These are phyloP conservation scores for Octopus sinensis DNA, from an alignment of 1,140 invertebrate species.

Conservation along the genomic window DNA sequence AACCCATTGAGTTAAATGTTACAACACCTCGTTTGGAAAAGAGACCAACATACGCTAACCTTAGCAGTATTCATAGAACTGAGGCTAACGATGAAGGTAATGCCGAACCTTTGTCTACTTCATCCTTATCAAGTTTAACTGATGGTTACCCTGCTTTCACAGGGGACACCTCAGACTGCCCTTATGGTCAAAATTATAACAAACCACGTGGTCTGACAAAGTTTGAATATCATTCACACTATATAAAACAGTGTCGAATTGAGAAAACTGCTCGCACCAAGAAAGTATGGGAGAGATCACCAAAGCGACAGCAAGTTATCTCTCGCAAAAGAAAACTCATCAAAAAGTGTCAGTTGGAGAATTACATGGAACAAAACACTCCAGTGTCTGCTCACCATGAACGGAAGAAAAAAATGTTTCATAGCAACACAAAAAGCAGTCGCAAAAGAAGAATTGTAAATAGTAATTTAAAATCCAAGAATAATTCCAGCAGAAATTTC, in stretches of 20 bases:
- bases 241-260: background rate
- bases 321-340: background rate
- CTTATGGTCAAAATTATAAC: slow-evolving; percentile 7
- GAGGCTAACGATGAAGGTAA: background rate
- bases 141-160: background rate
- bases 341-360: background rate
- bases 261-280: background rate
- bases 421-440: background rate
- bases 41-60: background rate
- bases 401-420: background rate
- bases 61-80: background rate
- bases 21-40: background rate
- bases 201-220: background rate
- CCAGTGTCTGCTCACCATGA: background rate
- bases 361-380: background rate
- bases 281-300: background rate
- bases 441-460: background rate
- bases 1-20: background rate
- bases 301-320: too few species aligned
- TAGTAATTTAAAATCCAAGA: background rate
- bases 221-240: background rate
- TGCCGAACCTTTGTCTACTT: background rate
- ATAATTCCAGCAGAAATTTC: background rate
- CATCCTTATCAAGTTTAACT: background rate
- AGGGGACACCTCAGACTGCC: background rate